Conservation (phyloP, 2,888 invertebrate species). For the Yponomeuta evonymella region DNA sequence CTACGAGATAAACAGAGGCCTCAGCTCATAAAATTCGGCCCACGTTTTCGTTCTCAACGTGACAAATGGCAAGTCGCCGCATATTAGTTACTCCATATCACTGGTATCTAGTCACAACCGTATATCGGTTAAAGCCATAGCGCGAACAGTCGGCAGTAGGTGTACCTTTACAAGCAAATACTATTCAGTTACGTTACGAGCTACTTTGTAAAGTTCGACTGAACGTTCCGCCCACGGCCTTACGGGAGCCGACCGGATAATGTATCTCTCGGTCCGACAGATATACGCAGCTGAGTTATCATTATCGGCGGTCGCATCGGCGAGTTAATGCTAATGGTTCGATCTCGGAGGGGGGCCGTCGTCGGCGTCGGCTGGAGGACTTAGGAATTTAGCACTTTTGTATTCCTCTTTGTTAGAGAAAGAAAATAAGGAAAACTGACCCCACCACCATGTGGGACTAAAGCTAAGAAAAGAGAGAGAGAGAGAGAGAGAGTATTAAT, state of each 20-base stretch:
- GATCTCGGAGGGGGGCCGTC: neutral
- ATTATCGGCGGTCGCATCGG: conserved; percentile 19
- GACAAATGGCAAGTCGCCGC: neutral
- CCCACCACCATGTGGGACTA: no score
- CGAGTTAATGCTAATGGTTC: conserved; percentile 19
- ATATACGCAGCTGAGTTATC: conserved; percentile 21
- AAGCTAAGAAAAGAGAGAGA: no score
- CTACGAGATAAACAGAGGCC: no score
- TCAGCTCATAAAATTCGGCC: no score
- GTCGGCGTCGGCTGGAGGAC: neutral
- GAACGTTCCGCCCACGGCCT: conserved; percentile 15
- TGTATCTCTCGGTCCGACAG: conserved; percentile 17
- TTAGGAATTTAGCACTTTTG: neutral
- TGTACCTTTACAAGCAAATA: no score
- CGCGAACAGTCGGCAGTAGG: no score
- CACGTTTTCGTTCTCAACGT: no score
- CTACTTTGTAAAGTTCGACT: neutral
- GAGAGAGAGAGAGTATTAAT: no score
- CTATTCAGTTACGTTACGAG: no score
- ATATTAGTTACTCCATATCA: neutral
- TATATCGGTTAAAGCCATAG: no score
- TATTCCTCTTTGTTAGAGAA: neutral
- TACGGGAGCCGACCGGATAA: conserved; percentile 21
- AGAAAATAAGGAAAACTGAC: no score
- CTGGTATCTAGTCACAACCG: neutral